Evolutionary conservation across 1,140 invertebrate species (phyloP).

Genomic region (Drosophila kohkoa): DNA sequence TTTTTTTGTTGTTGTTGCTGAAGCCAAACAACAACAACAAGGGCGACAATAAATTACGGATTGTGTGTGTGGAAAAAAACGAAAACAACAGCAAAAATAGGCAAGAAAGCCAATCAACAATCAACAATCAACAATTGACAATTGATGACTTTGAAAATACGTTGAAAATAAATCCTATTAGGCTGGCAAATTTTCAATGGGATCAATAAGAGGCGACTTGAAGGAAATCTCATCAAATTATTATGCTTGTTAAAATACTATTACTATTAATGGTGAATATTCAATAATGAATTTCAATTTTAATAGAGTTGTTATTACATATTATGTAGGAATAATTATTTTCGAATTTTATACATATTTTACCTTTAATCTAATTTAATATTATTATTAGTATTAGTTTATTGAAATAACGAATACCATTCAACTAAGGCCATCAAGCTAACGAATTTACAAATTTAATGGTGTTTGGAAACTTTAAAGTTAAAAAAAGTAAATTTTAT

Average conservation of each 20-base stretch:
- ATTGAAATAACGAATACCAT: no score
- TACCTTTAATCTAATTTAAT: no score
- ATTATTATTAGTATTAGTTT: no score
- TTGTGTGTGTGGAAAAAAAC: no score
- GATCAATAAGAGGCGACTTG: neutral
- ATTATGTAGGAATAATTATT: no score
- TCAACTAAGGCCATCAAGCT: no score
- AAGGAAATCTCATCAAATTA: conserved; percentile 2
- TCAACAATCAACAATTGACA: neutral
- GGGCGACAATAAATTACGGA: neutral
- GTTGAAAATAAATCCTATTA: neutral
- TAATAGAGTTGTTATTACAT: neutral
- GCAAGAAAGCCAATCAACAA: neutral
- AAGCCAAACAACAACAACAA: neutral
- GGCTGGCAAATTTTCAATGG: neutral
- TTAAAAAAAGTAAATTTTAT: no score
- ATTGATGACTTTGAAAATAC: conserved; percentile 11
- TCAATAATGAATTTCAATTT: neutral
- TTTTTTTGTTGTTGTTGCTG: neutral
- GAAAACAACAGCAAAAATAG: neutral
- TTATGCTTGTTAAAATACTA: neutral
- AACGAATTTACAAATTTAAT: no score
- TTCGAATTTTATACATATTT: no score
- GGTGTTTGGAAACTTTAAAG: no score
- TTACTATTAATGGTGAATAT: neutral